Percentiles rank a stretch among this genome's conserved stretches.
Evolutionary conservation across 2,888 invertebrate genomes (phyloP).

Genomic region (Eudemis profundana): DNA sequence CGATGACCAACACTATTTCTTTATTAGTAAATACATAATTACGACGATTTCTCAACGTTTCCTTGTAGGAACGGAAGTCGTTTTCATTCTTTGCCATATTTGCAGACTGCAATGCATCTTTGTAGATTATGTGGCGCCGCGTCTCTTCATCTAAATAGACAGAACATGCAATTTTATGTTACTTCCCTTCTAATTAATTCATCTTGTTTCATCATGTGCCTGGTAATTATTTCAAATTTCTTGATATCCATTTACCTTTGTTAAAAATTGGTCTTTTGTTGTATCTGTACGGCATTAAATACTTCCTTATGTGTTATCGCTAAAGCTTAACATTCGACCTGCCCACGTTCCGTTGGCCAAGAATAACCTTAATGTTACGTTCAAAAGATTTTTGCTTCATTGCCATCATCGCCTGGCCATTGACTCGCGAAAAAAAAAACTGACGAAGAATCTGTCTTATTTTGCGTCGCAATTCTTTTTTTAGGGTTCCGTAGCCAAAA

Average conservation of each 20-base stretch:
- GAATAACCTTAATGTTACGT: constrained; percentile 38
- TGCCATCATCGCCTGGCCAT: constrained; percentile 40
- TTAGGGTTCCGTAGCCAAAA: too few species aligned
- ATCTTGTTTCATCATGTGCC: too few species aligned
- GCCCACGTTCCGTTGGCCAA: constrained; percentile 35
- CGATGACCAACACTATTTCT: constrained; percentile 49
- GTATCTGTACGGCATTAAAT: constrained; percentile 5
- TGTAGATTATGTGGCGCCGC: neutral
- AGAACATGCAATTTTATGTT: neutral
- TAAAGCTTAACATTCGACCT: constrained; percentile 12
- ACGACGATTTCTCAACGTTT: constrained; percentile 52
- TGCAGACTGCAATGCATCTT: constrained; percentile 40
- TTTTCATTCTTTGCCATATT: constrained; percentile 49
- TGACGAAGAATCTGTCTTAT: constrained; percentile 27
- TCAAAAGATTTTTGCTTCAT: constrained; percentile 35
- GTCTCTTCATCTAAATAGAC: neutral
- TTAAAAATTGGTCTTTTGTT: neutral
- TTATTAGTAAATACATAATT: constrained; percentile 57
- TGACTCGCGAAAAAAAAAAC: constrained; percentile 36
- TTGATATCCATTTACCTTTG: neutral
- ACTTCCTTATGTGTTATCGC: constrained; percentile 30
- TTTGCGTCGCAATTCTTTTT: constrained; percentile 18
- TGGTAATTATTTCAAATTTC: too few species aligned
- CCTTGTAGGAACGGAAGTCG: constrained; percentile 52
- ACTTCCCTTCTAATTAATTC: neutral